These are phyloP conservation scores for Ploceus nigricollis DNA, from an alignment of 2,113 vertebrate species.

Conservation along the genomic window DNA sequence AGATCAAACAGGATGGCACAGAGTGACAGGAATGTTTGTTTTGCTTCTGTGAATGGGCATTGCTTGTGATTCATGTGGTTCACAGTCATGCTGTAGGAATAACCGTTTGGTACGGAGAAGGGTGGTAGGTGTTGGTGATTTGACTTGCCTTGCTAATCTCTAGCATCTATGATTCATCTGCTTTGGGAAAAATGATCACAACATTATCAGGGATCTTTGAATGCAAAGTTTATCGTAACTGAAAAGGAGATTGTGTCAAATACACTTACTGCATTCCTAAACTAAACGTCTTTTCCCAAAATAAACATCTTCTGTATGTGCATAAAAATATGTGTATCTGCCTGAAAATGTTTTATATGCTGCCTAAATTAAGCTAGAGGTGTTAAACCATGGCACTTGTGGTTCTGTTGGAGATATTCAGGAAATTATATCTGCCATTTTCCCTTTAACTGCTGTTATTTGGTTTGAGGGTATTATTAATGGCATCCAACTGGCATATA, in stretches of 20 bases:
- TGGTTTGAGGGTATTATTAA: background rate
- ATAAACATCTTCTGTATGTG: background rate
- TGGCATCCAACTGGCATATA: background rate
- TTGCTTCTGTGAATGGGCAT: slow-evolving; percentile 12
- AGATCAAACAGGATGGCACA: slow-evolving; percentile 45
- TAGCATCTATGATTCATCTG: background rate
- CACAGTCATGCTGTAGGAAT: background rate
- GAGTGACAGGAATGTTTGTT: background rate
- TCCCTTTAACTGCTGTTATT: background rate
- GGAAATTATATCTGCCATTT: background rate
- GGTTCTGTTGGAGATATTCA: background rate
- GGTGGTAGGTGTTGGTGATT: background rate
- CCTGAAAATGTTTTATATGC: background rate
- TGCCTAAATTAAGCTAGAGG: background rate
- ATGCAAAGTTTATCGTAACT: background rate
- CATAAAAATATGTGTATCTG: background rate
- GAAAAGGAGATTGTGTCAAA: background rate
- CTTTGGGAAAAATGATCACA: background rate
- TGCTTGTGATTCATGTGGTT: background rate
- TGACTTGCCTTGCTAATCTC: background rate
- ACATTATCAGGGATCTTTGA: background rate
- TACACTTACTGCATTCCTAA: background rate
- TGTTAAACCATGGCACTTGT: background rate
- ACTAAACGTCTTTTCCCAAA: background rate
- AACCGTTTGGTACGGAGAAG: background rate